Evolutionary conservation across 2,888 invertebrate species (phyloP), one percentile per base, ranked within the genome.

Genomic region (Aplocera efformata): DNA sequence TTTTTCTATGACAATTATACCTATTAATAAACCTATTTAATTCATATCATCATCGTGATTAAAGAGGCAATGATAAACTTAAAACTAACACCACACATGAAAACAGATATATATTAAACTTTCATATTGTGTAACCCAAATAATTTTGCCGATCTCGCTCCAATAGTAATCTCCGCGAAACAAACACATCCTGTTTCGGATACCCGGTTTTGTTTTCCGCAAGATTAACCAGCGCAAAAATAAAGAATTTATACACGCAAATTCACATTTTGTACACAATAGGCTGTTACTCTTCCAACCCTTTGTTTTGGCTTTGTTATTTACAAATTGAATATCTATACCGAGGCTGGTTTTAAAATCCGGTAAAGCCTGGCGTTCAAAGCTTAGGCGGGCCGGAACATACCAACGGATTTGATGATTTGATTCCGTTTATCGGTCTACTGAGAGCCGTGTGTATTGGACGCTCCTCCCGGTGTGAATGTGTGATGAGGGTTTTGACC

Each of bases 311-410:
- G 35, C 22, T 50, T 52, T 53, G 43, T 50, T 43, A 43, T 51
- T 50, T 43, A 53, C 55, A 57, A 56, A 58, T 58, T 56, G 49
- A 50, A 56, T 49, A 49, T 49, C 50, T 49, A 50, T 48, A 47
- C 44, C 20, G 7, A 11, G 30, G 36, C 32, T 5, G 29, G 34
- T 17, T 34, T 42, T 40, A 30, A 34, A 33, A 21, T 9, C 7
- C 6, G 22, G n/a, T n/a, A 3, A 17, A 17, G 13, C 13, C 5
- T 17, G 13, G 5, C 13, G 13, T 17, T 5, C 13, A 17, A 3
- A 5, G 13, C 2, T 17, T 17, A 17, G 13, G 13, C 13, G 2
- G 13, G 13, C 13, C 13, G 13, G 13, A 17, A 17, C 13, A 17
- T 3, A 17, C 13, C 13, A 5, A 17, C 13, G 13, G 13, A 17